phyloP scores from a whole-genome alignment of 2,888 invertebrate genomes.

The Cryptus armator region DNA sequence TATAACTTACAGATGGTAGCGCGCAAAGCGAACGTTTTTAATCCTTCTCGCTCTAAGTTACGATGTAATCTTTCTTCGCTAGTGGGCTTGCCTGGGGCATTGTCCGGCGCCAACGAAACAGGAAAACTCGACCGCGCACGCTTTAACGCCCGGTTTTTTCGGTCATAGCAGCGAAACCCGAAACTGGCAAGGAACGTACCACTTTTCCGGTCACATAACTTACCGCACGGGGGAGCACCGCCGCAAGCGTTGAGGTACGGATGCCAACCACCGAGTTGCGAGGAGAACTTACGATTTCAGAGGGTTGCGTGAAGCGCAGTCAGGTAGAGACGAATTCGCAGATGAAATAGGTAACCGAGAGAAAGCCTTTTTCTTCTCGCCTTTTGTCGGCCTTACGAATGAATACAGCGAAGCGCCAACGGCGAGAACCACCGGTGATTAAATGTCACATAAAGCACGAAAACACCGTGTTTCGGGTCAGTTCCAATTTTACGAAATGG shows the following conservation, averaged over 20 bases:
- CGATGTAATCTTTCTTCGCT: conserved; percentile 67
- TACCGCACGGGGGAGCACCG: conserved; percentile 60
- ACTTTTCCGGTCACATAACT: conserved; percentile 78
- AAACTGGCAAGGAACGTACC: conserved; percentile 58
- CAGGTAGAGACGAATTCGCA: conserved; percentile 61
- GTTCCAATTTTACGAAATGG: conserved; percentile 60
- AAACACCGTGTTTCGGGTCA: conserved; percentile 76
- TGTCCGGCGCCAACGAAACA: conserved; percentile 58
- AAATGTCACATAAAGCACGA: conserved; percentile 82
- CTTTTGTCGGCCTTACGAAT: conserved; percentile 43
- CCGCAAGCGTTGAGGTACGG: background rate
- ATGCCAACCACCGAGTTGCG: conserved; percentile 58
- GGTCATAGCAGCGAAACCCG: background rate
- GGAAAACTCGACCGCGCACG: conserved; percentile 56
- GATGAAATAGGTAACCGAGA: conserved; percentile 34
- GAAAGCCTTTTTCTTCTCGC: conserved; percentile 52
- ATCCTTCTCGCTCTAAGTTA: conserved; percentile 68
- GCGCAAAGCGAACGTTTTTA: conserved; percentile 40
- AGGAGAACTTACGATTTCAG: conserved; percentile 72
- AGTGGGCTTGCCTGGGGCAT: conserved; percentile 63
- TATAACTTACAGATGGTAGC: conserved; percentile 49
- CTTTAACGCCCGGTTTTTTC: conserved; percentile 43
- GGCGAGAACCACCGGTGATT: conserved; percentile 71
- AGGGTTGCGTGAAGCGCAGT: conserved; percentile 30
- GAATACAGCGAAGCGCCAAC: conserved; percentile 6